phyloP scores from a whole-genome alignment of 2,797 vertebrate genomes.

The Sebastes nivosus region DNA sequence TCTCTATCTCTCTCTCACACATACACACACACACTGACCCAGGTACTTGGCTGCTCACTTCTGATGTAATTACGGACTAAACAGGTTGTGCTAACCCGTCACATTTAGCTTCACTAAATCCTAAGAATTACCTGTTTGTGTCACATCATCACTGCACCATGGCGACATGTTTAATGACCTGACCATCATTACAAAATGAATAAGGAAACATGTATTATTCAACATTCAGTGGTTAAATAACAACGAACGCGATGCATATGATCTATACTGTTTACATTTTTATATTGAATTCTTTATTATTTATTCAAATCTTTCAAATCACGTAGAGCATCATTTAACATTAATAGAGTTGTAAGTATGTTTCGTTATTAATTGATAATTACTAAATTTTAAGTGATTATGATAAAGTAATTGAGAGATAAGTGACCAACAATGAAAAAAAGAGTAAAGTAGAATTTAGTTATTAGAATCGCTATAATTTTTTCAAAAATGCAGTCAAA shows the following conservation, averaged over 20 bases:
- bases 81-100: constrained; percentile 59
- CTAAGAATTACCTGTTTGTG: constrained; percentile 17
- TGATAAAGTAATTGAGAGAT: no score
- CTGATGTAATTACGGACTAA: constrained; percentile 74
- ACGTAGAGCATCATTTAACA: no score
- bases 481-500: background rate
- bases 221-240: background rate
- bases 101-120: constrained; percentile 52
- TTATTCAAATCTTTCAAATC: no score
- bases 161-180: constrained; percentile 12
- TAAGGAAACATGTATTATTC: constrained; percentile 25
- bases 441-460: no score
- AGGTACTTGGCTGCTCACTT: constrained; percentile 41
- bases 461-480: no score
- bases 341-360: no score
- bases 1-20: background rate
- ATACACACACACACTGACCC: constrained; percentile 23
- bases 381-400: no score
- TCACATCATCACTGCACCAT: constrained; percentile 17
- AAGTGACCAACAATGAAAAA: no score
- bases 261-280: background rate
- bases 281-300: no score
- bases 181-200: constrained; percentile 10
- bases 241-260: background rate
- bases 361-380: no score